These are phyloP conservation scores for Lutjanus campechanus DNA, from an alignment of 2,797 vertebrate species.

Conservation along the genomic window DNA sequence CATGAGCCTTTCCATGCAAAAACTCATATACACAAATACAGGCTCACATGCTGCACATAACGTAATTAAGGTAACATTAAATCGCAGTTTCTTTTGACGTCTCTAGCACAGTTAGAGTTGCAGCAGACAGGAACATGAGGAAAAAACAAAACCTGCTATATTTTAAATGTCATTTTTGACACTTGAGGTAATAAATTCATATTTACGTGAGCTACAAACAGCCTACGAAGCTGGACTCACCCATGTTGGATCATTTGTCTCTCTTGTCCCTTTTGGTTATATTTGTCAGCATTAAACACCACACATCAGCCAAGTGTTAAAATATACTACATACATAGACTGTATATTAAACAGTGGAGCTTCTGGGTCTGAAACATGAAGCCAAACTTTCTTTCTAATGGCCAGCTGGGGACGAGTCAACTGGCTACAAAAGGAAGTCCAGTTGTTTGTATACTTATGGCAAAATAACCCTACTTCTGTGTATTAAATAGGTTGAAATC, in stretches of 20 bases:
- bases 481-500: no score
- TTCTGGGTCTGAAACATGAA: no score
- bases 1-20: not conserved
- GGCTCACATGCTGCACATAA: not conserved
- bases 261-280: not conserved
- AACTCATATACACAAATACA: not conserved
- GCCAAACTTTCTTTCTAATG: no score
- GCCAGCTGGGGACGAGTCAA: no score
- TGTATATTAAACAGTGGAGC: no score
- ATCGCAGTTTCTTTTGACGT: not conserved
- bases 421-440: no score
- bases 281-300: not conserved
- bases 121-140: not conserved
- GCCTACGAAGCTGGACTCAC: not conserved
- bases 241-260: not conserved
- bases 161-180: conserved; percentile 7
- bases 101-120: not conserved
- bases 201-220: not conserved
- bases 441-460: no score
- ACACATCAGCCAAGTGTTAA: not conserved
- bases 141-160: not conserved
- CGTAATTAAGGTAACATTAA: not conserved
- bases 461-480: no score
- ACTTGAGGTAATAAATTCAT: not conserved
- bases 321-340: no score